phyloP scores from a whole-genome alignment of 2,113 vertebrate genomes.

The Equus quagga region DNA sequence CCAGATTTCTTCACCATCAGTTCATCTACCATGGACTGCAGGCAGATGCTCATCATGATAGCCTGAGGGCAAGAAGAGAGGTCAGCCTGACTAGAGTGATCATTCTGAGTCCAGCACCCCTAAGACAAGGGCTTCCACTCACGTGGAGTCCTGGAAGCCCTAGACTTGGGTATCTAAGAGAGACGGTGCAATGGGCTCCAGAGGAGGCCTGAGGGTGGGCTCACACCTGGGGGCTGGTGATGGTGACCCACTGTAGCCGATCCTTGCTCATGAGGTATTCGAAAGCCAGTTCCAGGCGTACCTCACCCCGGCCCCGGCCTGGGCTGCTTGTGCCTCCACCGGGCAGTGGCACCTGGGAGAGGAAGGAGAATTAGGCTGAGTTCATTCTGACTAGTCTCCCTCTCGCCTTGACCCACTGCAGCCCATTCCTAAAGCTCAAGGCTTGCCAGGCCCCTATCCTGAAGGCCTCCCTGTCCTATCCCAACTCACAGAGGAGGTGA shows the following conservation, averaged over 20 bases:
- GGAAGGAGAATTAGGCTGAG: background rate
- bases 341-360: conserved; percentile 91
- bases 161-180: conserved; percentile 25
- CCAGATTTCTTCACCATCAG: conserved; percentile 99
- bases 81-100: background rate
- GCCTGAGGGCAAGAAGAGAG: conserved; percentile 88
- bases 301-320: conserved; percentile 92
- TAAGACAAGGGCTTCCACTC: conserved; percentile 46
- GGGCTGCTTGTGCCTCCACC: conserved; percentile 91
- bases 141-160: conserved; percentile 54
- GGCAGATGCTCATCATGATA: conserved; percentile 99
- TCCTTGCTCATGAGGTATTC: conserved; percentile 99
- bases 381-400: background rate
- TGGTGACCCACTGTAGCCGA: conserved; percentile 98
- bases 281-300: conserved; percentile 98
- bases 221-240: conserved; percentile 97
- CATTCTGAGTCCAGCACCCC: background rate
- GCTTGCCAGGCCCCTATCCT: background rate
- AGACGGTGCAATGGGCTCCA: conserved; percentile 27
- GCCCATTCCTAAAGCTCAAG: background rate
- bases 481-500: conserved; percentile 97
- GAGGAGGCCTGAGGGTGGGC: conserved; percentile 19
- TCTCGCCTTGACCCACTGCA: background rate
- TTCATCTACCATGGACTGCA: conserved; percentile 99
- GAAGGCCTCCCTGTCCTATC: background rate